These are phyloP conservation scores for Botia kubotai DNA, from an alignment of 2,797 vertebrate genomes.

Conservation along the genomic window DNA sequence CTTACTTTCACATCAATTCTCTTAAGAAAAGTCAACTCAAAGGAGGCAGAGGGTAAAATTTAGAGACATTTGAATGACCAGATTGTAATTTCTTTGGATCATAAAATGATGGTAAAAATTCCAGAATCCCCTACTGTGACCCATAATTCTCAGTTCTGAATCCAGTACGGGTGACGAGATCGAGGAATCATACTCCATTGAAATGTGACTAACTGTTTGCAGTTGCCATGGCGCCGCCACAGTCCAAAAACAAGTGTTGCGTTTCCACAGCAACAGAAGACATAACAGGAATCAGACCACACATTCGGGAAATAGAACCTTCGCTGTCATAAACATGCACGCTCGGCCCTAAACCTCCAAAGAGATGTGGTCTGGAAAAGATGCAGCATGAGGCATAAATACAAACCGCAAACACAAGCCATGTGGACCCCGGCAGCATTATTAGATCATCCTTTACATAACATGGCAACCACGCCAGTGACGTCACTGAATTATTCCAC, in stretches of 20 bases:
- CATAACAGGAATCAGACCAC: slow-evolving; percentile 68
- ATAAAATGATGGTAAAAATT: slow-evolving; percentile 19
- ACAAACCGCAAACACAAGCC: slow-evolving; percentile 56
- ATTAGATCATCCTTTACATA: slow-evolving; percentile 68
- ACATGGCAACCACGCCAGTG: slow-evolving; percentile 63
- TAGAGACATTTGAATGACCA: slow-evolving; percentile 19
- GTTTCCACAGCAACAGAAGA: slow-evolving; percentile 67
- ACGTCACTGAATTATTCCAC: slow-evolving; percentile 56
- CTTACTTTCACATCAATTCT: neutral
- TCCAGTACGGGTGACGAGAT: slow-evolving; percentile 30
- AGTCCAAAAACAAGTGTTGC: slow-evolving; percentile 68
- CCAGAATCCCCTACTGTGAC: slow-evolving; percentile 11
- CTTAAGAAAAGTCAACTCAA: neutral
- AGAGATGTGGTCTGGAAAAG: slow-evolving; percentile 51
- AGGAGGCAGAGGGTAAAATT: neutral
- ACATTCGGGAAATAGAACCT: slow-evolving; percentile 41
- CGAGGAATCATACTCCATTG: slow-evolving; percentile 51
- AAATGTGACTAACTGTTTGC: slow-evolving; percentile 57
- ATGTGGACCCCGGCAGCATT: slow-evolving; percentile 53
- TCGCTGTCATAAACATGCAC: slow-evolving; percentile 51
- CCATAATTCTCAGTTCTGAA: slow-evolving; percentile 2
- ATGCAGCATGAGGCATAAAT: slow-evolving; percentile 40
- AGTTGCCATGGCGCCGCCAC: slow-evolving; percentile 66
- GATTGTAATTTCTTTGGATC: slow-evolving; percentile 10
- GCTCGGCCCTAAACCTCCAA: slow-evolving; percentile 44